A percentile compares a stretch with the other conserved stretches of the same genome.
phyloP scores from a whole-genome alignment of 2,888 invertebrate species.

The Elgonia sp. region DNA sequence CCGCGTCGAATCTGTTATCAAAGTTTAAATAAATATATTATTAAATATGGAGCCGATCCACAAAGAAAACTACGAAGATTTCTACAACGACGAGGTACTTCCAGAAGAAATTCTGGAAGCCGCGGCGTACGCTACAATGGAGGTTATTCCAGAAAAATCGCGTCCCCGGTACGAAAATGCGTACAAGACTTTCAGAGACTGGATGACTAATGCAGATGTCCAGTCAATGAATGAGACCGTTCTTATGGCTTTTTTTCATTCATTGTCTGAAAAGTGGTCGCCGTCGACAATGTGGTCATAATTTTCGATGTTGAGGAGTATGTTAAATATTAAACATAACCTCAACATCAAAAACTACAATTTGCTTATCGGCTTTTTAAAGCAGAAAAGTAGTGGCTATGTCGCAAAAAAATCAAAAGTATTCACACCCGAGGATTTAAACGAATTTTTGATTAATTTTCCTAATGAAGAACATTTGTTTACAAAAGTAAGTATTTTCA shows the following conservation, averaged over 20 bases:
- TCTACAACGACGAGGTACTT: too few relatives aligned
- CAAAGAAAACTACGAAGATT: too few relatives aligned
- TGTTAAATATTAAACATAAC: constrained; percentile 25
- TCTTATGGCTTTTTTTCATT: constrained; percentile 15
- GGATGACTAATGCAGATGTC: constrained; percentile 9
- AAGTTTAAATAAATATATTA: too few relatives aligned
- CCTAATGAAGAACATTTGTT: constrained; percentile 9
- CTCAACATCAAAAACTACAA: constrained; percentile 7
- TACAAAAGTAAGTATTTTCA: constrained; percentile 10
- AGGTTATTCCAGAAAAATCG: constrained; percentile 7
- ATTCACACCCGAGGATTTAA: constrained; percentile 19
- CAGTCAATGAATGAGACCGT: constrained; percentile 17
- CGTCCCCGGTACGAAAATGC: constrained; percentile 31
- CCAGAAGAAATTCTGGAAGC: too few relatives aligned
- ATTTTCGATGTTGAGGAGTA: constrained; percentile 34
- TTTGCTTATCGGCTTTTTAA: constrained; percentile 15
- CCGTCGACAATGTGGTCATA: constrained; percentile 34
- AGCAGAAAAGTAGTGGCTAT: constrained; percentile 32
- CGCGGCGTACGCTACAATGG: too few relatives aligned
- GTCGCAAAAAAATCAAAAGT: constrained; percentile 24
- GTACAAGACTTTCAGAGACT: constrained; percentile 14
- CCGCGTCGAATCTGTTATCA: too few relatives aligned
- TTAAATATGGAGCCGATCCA: too few relatives aligned
- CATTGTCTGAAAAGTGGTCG: constrained; percentile 26
- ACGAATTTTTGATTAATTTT: constrained; percentile 2